phyloP scores from a whole-genome alignment of 2,888 invertebrate species.

The Spisula subtruncata region DNA sequence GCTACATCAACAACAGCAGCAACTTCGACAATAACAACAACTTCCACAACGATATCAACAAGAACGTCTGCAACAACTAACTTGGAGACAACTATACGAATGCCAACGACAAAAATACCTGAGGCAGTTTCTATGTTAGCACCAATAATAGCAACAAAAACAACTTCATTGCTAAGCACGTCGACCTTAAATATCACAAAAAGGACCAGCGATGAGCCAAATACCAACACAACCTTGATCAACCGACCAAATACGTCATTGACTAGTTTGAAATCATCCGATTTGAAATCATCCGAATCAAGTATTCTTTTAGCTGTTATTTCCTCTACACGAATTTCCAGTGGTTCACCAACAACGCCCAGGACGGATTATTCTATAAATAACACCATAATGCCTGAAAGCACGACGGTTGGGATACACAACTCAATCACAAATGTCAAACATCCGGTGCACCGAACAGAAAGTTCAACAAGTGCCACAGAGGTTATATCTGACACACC shows the following conservation, averaged over 20 bases:
- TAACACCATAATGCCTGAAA: neutral
- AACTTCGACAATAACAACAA: too few species aligned
- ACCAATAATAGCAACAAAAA: neutral
- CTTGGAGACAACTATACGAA: constrained; percentile 9
- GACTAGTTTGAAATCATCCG: neutral
- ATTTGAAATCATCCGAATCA: neutral
- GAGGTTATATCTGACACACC: neutral
- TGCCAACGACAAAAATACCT: neutral
- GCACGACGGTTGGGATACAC: too few species aligned
- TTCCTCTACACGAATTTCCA: neutral
- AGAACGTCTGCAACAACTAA: too few species aligned
- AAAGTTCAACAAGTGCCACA: neutral
- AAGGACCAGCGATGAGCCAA: neutral
- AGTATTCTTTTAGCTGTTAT: neutral
- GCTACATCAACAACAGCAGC: too few species aligned
- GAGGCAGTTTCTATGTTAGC: neutral
- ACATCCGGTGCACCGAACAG: too few species aligned
- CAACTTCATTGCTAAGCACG: neutral
- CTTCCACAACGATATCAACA: too few species aligned
- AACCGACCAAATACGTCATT: neutral
- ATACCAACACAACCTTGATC: neutral
- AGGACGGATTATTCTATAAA: neutral
- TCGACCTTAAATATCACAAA: neutral
- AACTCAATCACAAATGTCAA: too few species aligned
- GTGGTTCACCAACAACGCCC: neutral